Evolutionary conservation across 2,113 vertebrate genomes (phyloP).

Genomic region (Lepus americanus): DNA sequence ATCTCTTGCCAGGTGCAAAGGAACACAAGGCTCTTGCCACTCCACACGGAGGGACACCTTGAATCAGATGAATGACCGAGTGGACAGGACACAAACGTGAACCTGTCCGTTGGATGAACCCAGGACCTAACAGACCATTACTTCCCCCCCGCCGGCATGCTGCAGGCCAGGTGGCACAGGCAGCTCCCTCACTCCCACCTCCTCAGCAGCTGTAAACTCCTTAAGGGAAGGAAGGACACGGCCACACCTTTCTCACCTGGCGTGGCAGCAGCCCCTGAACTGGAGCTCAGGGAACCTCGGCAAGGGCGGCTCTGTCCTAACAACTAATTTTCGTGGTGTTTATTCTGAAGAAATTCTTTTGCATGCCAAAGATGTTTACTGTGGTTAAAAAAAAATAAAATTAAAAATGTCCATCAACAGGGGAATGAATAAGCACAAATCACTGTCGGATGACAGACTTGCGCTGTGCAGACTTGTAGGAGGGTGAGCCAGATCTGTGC

Average conservation of each 20-base stretch:
- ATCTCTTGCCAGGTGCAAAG: not conserved
- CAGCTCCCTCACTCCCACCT: not conserved
- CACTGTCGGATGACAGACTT: not conserved
- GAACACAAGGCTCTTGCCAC: not conserved
- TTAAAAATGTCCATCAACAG: not conserved
- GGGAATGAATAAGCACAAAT: not conserved
- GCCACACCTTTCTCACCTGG: not conserved
- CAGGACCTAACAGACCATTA: fast-evolving
- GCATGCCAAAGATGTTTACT: not conserved
- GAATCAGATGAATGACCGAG: not conserved
- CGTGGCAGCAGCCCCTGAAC: not conserved
- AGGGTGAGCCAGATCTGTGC: not conserved
- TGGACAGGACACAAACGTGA: not conserved
- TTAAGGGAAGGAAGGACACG: not conserved
- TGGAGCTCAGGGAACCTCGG: not conserved
- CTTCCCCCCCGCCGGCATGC: not conserved
- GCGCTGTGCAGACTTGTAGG: not conserved
- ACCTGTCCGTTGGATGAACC: not conserved
- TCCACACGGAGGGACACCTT: not conserved
- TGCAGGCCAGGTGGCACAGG: not conserved
- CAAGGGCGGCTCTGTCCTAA: not conserved
- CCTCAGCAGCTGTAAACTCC: not conserved
- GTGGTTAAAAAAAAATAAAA: not conserved
- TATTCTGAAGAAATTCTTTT: not conserved
- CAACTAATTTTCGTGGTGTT: not conserved